Evolutionary conservation across 2,113 vertebrate genomes (phyloP).

Genomic region (Chaenogobius annularis): DNA sequence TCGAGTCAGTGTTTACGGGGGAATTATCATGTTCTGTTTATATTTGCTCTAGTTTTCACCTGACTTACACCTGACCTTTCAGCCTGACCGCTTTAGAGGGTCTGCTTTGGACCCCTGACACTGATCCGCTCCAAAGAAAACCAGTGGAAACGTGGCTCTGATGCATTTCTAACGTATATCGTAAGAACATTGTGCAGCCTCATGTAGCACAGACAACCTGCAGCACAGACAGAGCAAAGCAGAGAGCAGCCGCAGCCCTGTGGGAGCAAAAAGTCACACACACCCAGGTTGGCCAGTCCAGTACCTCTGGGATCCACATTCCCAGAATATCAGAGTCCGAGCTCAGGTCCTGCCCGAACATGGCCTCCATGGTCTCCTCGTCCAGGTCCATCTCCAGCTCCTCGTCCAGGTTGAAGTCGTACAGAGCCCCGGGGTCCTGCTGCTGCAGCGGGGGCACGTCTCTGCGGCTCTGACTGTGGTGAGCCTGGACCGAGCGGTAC

Average conservation of each 20-base stretch:
- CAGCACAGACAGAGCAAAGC: slow-evolving; percentile 3
- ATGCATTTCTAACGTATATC: no score
- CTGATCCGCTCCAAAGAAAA: no score
- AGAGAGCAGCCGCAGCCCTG: slow-evolving; percentile 32
- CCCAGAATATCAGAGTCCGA: slow-evolving; percentile 98
- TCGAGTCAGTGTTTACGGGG: no score
- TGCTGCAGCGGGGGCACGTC: slow-evolving; percentile 87
- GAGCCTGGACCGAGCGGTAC: slow-evolving; percentile 96
- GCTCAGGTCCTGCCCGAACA: slow-evolving; percentile 96
- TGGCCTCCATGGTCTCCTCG: slow-evolving; percentile 99
- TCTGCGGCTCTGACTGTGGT: slow-evolving; percentile 90
- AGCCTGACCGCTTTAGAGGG: no score
- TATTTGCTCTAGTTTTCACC: no score
- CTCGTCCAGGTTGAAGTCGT: slow-evolving; percentile 97
- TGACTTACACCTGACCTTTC: no score
- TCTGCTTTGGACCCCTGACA: no score
- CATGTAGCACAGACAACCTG: not conserved
- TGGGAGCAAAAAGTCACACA: slow-evolving; percentile 84
- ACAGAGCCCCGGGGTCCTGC: slow-evolving; percentile 84
- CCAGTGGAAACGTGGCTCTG: no score
- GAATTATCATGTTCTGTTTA: no score
- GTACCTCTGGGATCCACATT: slow-evolving; percentile 99
- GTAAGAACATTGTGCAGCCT: not conserved
- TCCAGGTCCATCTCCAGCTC: slow-evolving; percentile 97
- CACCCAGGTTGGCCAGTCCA: slow-evolving; percentile 99